Evolutionary conservation across 2,888 invertebrate genomes (phyloP), one percentile per base, ranked within the genome.

Genomic region (Lordiphosa andalusiaca): DNA sequence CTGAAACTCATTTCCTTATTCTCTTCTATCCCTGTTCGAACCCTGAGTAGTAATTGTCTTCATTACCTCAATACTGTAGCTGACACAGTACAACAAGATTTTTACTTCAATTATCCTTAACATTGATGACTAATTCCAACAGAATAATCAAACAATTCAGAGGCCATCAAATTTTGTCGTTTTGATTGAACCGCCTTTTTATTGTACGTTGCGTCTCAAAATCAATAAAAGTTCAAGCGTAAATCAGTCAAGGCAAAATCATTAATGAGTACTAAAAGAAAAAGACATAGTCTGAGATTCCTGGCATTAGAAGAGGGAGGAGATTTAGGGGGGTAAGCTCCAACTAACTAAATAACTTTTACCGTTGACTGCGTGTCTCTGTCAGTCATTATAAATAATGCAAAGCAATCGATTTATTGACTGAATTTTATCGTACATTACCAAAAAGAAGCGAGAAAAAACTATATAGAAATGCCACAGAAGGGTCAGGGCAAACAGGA

Each of bases 321-420:
- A n/a, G 30, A 30, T 3, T 9, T 30, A 16, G 30, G 3, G 30
- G 30, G 30, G 10, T 30, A 9, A 9, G 10, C 10, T 30, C 38
- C 38, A 16, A 42, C 51, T 58, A 71, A 64, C 59, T 60, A 74
- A 67, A 60, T 48, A 47, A 53, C 44, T 65, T 37, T 49, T 41
- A 61, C 30, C 61, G n/a, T 42, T 57, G 56, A 48, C 41, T 53
- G 55, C 67, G 57, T 61, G 63, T 69, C 66, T 56, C 54, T 53
- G 44, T 44, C 52, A 35, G 58, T 40, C 58, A 77, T 68, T 70
- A 71, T 84, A 73, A 77, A 81, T 84, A 80, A 84, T 81, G 60
- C 59, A 81, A 36, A 37, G 57, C 55, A 69, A 84, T 80, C 82
- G 80, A 80, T 80, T 81, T 80, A 80, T 81, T 73, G 82, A 80